A percentile compares a stretch with the other conserved stretches of the same genome.
phyloP scores from a whole-genome alignment of 2,797 vertebrate genomes.

The Gephyroberyx darwinii region DNA sequence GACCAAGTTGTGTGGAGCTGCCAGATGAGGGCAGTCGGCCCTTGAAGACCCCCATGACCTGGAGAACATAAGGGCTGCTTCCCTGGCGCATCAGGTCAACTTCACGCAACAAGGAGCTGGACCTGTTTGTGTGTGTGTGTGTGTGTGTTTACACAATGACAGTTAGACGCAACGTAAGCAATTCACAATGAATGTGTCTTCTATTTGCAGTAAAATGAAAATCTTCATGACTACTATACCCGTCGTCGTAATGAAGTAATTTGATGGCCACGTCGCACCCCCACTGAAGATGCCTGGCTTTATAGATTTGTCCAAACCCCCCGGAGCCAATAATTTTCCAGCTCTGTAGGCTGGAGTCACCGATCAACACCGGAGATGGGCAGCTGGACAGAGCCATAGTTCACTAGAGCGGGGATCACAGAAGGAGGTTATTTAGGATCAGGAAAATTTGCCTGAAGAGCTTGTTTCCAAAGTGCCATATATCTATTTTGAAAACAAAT shows the following conservation, averaged over 20 bases:
- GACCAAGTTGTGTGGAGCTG: conserved; percentile 54
- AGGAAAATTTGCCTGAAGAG: neutral
- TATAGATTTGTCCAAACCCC: conserved; percentile 79
- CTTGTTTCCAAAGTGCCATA: neutral
- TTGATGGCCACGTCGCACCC: conserved; percentile 77
- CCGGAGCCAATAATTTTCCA: conserved; percentile 72
- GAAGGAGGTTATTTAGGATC: neutral
- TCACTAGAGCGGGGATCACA: conserved; percentile 39
- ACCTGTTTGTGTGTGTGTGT: conserved; percentile 33
- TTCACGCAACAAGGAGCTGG: conserved; percentile 65
- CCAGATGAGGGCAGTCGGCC: conserved; percentile 19
- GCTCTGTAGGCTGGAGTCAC: conserved; percentile 43
- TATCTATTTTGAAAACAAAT: too few relatives aligned
- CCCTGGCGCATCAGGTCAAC: conserved; percentile 73
- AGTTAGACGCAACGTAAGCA: conserved; percentile 8
- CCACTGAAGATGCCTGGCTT: conserved; percentile 68
- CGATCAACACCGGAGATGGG: conserved; percentile 3
- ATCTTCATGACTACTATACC: conserved; percentile 55
- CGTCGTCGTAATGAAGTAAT: conserved; percentile 68
- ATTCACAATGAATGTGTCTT: neutral
- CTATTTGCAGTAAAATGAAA: neutral
- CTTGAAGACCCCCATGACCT: conserved; percentile 73
- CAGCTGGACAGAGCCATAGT: conserved; percentile 59
- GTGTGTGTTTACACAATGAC: neutral
- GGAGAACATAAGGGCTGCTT: conserved; percentile 72